Base-by-base conservation (phyloP, 2,888 invertebrate genomes). In the Flexamia atlantica region DNA sequence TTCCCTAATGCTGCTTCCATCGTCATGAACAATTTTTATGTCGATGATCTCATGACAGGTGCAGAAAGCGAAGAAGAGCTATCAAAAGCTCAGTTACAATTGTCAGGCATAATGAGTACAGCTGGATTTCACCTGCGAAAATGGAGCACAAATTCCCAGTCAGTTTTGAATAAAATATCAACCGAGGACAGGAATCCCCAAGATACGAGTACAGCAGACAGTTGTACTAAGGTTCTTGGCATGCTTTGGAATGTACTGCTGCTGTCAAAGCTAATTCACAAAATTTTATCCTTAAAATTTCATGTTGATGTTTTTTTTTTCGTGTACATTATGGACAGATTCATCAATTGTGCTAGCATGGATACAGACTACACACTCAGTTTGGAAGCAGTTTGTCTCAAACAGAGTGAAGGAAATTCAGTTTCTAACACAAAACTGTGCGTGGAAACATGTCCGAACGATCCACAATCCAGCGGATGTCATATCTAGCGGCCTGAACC, bases 361-460 rank as follows among this genome's bases (percentile, higher is more conserved):
- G 60, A 60, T 60, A 3, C 20, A 28, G 7, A 3, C 60, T 12
- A 17, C 60, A 60, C 25, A n/a, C 20, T 7, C 60, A 60, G 23
- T 3, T 60, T 60, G 25, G 20, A 60, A 23, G 3, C 3, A n/a
- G 20, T 60, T 60, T 60, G 60, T 60, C 4, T n/a, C 60, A 60
- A 60, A 60, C 60, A 60, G 60, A 60, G 60, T 60, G 5, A 23
- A n/a, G 3, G 25, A n/a, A 60, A 60, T 60, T 20, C 60, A 60
- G 14, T 4, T 17, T 20, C 23, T 23, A 3, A 23, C 60, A 60
- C n/a, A 60, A 60, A 10, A 60, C 1, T 17, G 17, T 10, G 2
- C 12, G 2, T 46, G 46, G 46, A 46, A 46, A 14, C 46, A 46
- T 17, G 12, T 46, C 2, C 17, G 14, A 3, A 46, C 14, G 3